These are phyloP conservation scores for Chirona hameri DNA, from an alignment of 2,888 invertebrate genomes.

Conservation along the genomic window DNA sequence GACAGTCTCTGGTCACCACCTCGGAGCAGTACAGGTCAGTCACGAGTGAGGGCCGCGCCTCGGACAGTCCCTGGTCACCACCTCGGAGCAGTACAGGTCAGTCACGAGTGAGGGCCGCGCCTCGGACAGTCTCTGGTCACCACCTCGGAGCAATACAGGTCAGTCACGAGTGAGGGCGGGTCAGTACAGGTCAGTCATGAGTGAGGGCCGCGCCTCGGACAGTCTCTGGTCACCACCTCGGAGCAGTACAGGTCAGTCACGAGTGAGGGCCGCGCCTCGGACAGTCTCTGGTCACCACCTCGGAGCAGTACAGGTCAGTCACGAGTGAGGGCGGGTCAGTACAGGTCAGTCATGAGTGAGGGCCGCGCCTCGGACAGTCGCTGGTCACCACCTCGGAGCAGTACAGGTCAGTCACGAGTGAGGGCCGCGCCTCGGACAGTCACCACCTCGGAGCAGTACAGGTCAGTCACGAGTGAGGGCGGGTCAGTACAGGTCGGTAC, in stretches of 20 bases:
- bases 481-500: too few species aligned
- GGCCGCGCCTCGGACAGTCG: neutral
- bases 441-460: slow-evolving; percentile 3
- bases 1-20: neutral
- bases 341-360: too few species aligned
- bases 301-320: slow-evolving; percentile 7
- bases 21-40: slow-evolving; percentile 14
- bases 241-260: slow-evolving; percentile 1
- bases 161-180: too few species aligned
- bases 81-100: slow-evolving; percentile 22
- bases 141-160: slow-evolving; percentile 13
- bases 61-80: neutral
- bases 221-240: neutral
- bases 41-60: neutral
- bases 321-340: too few species aligned
- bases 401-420: neutral
- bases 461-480: neutral
- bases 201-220: neutral
- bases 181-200: too few species aligned
- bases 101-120: too few species aligned
- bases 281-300: neutral
- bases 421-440: neutral
- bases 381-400: neutral
- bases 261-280: neutral
- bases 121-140: neutral